A percentile compares a stretch with the other conserved stretches of the same genome.
Conservation (phyloP, 2,888 invertebrate species). For the Diplolepis rosae region DNA sequence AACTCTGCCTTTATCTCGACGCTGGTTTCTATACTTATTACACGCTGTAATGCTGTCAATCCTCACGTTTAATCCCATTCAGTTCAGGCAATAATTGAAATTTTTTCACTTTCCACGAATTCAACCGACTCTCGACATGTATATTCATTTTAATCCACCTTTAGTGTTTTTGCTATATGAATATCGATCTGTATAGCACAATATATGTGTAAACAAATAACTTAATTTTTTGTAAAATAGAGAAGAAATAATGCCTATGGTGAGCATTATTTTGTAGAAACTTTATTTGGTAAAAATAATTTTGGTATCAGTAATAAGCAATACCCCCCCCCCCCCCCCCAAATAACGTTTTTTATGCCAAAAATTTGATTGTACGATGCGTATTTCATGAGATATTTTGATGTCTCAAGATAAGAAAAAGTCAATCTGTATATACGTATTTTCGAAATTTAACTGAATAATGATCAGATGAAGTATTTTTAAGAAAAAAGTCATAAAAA, state of each 20-base stretch:
- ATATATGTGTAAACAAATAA: neutral
- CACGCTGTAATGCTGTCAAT: slow-evolving; percentile 14
- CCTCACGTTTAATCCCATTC: slow-evolving; percentile 10
- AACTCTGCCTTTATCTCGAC: slow-evolving; percentile 1
- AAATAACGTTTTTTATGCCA: no score
- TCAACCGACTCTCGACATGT: neutral
- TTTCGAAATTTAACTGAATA: no score
- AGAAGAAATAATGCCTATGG: neutral
- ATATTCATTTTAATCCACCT: slow-evolving; percentile 9
- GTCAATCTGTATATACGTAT: no score
- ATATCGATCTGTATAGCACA: no score
- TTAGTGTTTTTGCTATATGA: neutral
- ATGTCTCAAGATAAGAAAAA: no score
- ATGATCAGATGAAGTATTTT: no score
- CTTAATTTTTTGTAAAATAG: neutral
- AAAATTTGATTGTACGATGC: no score
- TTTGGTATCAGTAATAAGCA: no score
- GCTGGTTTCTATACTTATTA: neutral
- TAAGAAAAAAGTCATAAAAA: no score
- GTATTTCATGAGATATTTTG: no score
- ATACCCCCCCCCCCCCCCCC: no score
- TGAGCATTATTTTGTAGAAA: neutral
- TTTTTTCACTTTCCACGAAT: neutral
- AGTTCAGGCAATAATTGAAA: slow-evolving; percentile 13
- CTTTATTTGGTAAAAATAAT: no score